Evolutionary conservation across 2,113 vertebrate genomes (phyloP).

Genomic region (Alligator mississippiensis): DNA sequence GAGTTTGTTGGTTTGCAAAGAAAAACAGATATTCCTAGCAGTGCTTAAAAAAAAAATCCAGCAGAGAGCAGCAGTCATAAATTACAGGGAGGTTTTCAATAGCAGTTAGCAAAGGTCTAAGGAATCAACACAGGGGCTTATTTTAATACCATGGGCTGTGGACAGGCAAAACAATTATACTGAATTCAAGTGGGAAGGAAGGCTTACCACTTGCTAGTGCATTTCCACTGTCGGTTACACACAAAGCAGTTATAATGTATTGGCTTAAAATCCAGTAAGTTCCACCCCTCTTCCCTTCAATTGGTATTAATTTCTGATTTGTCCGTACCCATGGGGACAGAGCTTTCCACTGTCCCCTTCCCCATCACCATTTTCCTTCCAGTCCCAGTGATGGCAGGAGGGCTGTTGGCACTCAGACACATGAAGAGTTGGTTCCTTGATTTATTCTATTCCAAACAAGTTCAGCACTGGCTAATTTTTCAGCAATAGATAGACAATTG

Average conservation of each 20-base stretch:
- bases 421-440: not conserved
- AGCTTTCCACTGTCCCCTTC: conserved; percentile 34
- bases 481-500: not conserved
- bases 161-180: too few relatives aligned
- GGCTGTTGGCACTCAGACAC: too few relatives aligned
- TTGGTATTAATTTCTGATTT: too few relatives aligned
- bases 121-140: conserved; percentile 49
- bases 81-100: not conserved
- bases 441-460: conserved; percentile 17
- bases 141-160: not conserved
- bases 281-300: too few relatives aligned
- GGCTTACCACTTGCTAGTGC: too few relatives aligned
- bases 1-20: not conserved
- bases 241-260: too few relatives aligned
- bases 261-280: too few relatives aligned
- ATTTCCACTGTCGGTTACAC: too few relatives aligned
- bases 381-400: not conserved
- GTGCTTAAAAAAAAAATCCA: not conserved
- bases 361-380: conserved; percentile 4
- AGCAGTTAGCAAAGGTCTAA: conserved; percentile 62
- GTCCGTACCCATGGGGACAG: not conserved
- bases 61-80: conserved; percentile 44
- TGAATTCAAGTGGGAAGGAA: too few relatives aligned
- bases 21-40: conserved; percentile 29
- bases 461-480: not conserved